Percentiles rank a stretch among this genome's conserved stretches.
phyloP scores from a whole-genome alignment of 2,113 vertebrate genomes.

The Poeciliopsis turrubarensis region DNA sequence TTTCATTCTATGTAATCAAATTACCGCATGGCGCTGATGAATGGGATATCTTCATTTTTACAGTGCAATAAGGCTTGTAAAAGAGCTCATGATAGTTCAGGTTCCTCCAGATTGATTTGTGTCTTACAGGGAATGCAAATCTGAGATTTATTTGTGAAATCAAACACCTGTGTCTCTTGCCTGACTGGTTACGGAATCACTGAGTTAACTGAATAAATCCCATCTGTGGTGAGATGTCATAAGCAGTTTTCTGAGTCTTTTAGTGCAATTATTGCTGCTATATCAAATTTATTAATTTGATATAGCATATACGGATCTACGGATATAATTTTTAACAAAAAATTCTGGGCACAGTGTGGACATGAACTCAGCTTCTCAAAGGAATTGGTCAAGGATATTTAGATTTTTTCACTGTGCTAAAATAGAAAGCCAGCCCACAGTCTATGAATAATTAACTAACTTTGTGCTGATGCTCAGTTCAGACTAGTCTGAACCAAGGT shows the following conservation, averaged over 20 bases:
- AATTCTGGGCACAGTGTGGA: neutral
- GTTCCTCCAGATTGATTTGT: constrained; percentile 8
- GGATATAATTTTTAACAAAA: no score
- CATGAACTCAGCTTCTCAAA: no score
- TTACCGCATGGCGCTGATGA: neutral
- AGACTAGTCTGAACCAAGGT: constrained; percentile 49
- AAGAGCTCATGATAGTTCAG: neutral
- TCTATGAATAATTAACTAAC: constrained; percentile 69
- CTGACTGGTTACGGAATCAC: neutral
- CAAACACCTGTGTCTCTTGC: neutral
- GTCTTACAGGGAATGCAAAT: constrained; percentile 29
- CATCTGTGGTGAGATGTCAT: neutral
- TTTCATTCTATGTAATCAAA: neutral
- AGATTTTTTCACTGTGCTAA: neutral
- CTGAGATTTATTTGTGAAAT: constrained; percentile 7
- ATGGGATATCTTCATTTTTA: neutral
- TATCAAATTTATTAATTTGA: neutral
- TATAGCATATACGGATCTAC: no score
- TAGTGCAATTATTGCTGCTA: neutral
- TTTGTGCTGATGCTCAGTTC: constrained; percentile 50
- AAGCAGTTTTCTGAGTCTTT: neutral
- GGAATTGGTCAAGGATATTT: neutral
- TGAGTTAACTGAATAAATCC: neutral
- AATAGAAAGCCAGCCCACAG: constrained; percentile 20
- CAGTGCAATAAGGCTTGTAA: neutral